Percentiles rank a stretch among this genome's conserved stretches.
These are phyloP conservation scores for Uria lomvia DNA, from an alignment of 2,113 vertebrate species.

Conservation along the genomic window DNA sequence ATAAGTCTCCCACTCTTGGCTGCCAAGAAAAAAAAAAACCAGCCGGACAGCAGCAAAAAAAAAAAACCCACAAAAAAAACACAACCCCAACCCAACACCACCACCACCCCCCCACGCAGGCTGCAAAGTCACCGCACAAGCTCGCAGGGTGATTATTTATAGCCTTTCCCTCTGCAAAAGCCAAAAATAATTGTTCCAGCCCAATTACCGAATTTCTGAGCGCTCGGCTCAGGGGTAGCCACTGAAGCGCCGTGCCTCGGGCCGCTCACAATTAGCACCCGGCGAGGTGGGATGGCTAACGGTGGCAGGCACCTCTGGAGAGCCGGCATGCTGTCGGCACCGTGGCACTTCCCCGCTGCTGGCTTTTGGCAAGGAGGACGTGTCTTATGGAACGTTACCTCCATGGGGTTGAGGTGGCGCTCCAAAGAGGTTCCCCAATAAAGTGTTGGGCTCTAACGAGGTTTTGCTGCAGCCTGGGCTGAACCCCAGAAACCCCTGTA, in stretches of 20 bases:
- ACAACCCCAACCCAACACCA: background rate
- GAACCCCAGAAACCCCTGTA: background rate
- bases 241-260: background rate
- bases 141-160: constrained; percentile 52
- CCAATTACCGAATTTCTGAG: constrained; percentile 46
- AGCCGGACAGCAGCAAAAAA: background rate
- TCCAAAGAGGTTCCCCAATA: background rate
- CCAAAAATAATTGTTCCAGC: constrained; percentile 60
- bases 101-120: background rate
- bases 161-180: constrained; percentile 55
- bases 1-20: background rate
- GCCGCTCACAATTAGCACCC: background rate
- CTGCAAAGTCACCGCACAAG: constrained; percentile 57
- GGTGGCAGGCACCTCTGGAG: fast-evolving
- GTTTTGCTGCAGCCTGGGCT: background rate
- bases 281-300: background rate
- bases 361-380: fast-evolving
- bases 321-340: fast-evolving
- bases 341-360: fast-evolving
- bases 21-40: background rate
- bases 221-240: background rate
- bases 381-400: fast-evolving
- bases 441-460: background rate
- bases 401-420: fast-evolving
- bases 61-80: background rate